phyloP scores from a whole-genome alignment of 2,113 vertebrate genomes.

The Myodes glareolus region DNA sequence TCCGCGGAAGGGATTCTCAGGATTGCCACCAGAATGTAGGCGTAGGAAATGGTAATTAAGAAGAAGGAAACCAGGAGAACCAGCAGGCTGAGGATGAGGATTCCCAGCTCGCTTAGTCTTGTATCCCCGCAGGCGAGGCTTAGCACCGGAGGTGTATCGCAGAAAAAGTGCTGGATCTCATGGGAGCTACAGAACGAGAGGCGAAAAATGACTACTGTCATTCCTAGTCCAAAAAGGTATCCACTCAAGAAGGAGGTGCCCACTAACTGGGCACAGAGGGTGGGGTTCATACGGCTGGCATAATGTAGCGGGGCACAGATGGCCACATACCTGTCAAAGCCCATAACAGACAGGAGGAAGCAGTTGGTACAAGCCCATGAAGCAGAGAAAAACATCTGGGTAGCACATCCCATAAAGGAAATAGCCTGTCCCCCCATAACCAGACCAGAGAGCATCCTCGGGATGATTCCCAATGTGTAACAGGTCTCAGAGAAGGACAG shows the following conservation, averaged over 20 bases:
- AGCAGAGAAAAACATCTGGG: conserved; percentile 77
- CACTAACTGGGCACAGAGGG: conserved; percentile 56
- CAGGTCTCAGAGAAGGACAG: conserved; percentile 75
- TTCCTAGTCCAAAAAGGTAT: conserved; percentile 68
- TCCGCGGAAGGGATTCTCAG: conserved; percentile 56
- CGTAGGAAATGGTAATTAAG: conserved; percentile 59
- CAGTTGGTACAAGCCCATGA: conserved; percentile 69
- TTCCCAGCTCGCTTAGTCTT: conserved; percentile 61
- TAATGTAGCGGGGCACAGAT: conserved; percentile 76
- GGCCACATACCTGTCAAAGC: conserved; percentile 77
- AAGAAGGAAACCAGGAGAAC: conserved; percentile 64
- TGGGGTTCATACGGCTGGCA: conserved; percentile 52
- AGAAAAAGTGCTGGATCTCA: conserved; percentile 78
- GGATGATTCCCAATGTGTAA: conserved; percentile 72
- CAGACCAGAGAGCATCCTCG: conserved; percentile 69
- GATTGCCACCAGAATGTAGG: conserved; percentile 63
- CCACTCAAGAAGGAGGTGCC: conserved; percentile 71
- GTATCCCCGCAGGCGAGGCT: conserved; percentile 69
- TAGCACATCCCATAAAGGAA: conserved; percentile 68
- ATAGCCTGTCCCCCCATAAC: conserved; percentile 43
- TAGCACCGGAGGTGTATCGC: conserved; percentile 58
- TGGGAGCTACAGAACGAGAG: conserved; percentile 75
- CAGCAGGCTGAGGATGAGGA: conserved; percentile 67
- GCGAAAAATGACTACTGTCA: conserved; percentile 73
- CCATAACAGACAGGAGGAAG: conserved; percentile 76